Base-by-base conservation (phyloP, 2,797 vertebrate species). In the Phoeniculus purpureus region DNA sequence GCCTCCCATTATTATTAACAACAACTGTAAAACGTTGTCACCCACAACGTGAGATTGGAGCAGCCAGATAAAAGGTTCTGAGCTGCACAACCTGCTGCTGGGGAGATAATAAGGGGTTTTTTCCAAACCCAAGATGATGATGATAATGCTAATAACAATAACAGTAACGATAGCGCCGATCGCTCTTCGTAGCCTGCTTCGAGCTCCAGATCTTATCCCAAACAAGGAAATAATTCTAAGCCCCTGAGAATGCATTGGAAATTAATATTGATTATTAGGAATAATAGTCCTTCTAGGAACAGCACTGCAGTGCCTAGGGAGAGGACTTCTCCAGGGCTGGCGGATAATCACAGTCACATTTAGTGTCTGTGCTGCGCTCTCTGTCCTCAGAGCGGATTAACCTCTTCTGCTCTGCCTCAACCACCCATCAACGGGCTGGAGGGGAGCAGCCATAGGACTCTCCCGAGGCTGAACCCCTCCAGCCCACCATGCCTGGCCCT, bases 201-300 rank as follows among this genome's bases (percentile, higher is more conserved):
- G 18, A 92, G 80, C 91, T 73, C 75, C 58, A 79, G 88, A 95
- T 95, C 87, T 94, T 92, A 95, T 93, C 94, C 90, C 48, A 59
- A 82, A 66, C 51, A 59, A 66, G 78, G 82, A 92, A 94, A 94
- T 84, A 25, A 86, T 87, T 93, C 86, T 55, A 81, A 91, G 76
- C 93, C 89, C 88, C 18, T 4, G 92, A 92, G 92, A 89, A 79
- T 2, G 45, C 66, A 45, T 15, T 80, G 88, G 94, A 93, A 94
- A 94, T 92, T 81, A 91, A 96, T 92, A 92, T 87, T 85, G 94
- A 95, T 95, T 83, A 94, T 97, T 73, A 94, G 77, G 74, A 89
- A 87, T 87, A 90, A 94, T 93, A 82, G 85, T 73, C 75, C 68
- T 77, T 40, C 62, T 23, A 62, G 52, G 70, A 83, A 90, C 14